Percentiles rank a stretch among this genome's conserved stretches.
phyloP scores from a whole-genome alignment of 2,888 invertebrate genomes.

The Parthenolecanium corni region DNA sequence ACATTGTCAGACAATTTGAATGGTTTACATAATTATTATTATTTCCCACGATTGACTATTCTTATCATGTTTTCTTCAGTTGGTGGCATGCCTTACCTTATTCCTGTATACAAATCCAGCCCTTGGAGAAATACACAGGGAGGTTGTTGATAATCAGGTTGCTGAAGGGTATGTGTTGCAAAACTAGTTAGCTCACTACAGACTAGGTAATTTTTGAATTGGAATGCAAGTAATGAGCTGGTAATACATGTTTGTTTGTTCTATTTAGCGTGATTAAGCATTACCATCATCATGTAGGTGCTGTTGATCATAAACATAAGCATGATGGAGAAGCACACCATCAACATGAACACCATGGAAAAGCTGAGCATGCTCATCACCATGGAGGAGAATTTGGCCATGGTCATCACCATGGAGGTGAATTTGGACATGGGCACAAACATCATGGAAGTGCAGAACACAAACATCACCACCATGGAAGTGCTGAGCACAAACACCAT shows the following conservation, averaged over 20 bases:
- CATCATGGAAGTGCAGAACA: conserved; percentile 32
- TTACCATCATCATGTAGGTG: conserved; percentile 32
- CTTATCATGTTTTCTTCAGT: neutral
- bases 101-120: neutral
- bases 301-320: conserved; percentile 33
- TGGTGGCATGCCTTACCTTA: neutral
- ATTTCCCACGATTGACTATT: no score
- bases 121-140: conserved; percentile 2
- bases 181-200: no score
- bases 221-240: no score
- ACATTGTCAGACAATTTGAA: no score
- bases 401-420: conserved; percentile 34
- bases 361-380: conserved; percentile 35
- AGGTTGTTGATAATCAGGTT: conserved; percentile 28
- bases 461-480: conserved; percentile 33
- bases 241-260: no score
- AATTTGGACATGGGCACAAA: conserved; percentile 33
- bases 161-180: conserved; percentile 30
- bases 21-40: no score
- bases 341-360: conserved; percentile 35
- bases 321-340: conserved; percentile 34
- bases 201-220: no score
- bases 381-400: conserved; percentile 34
- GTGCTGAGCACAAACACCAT: conserved; percentile 28
- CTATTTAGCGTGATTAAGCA: neutral